Base-by-base conservation (phyloP, 2,113 vertebrate genomes). In the Ictalurus furcatus region DNA sequence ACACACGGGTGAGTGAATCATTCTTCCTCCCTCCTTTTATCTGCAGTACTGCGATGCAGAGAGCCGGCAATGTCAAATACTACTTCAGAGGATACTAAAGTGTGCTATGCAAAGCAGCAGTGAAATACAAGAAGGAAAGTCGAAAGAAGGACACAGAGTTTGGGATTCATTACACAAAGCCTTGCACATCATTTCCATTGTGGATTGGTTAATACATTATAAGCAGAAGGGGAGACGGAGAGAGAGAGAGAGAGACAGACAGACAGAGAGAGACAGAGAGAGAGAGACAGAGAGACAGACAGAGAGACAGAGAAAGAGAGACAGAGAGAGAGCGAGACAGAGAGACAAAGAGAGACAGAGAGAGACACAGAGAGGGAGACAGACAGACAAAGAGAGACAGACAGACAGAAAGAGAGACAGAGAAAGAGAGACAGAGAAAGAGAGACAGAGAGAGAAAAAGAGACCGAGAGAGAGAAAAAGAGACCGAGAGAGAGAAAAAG, bases 41-140 rank as follows among this genome's bases (percentile, higher is more conserved):
- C 83, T 30, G 84, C 88, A 89, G 88, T 58, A 85, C 48, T 30
- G 88, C 6, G 74, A 85, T 85, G 88, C 83, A 79, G 88, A 86
- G 65, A 85, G 61, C 48, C n/a, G 30, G 59, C 83, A 67, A 85
- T 79, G 88, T 85, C 88, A 79, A 44, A 84, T 21, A 63, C 56
- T 76, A 61, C 87, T 30, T 74, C 87, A 34, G 69, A 88, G 81
- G 81, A n/a, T 37, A 59, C 69, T 58, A 84, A 84, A 84, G 71
- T 76, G 17, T 52, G 82, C 87, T 71, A 74, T 63, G 90, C 87
- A 81, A 92, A 92, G 92, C 93, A 93, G 93, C 86, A 94, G 92
- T 82, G 92, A 89, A 59, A 84, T 25, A 48, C 67, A 67, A 92
- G 89, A 91, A 76, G 90, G 89, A 92, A 91, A 92, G 73, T 79